These are phyloP conservation scores for Syngnathus typhle DNA, from an alignment of 2,113 vertebrate genomes.

Conservation along the genomic window DNA sequence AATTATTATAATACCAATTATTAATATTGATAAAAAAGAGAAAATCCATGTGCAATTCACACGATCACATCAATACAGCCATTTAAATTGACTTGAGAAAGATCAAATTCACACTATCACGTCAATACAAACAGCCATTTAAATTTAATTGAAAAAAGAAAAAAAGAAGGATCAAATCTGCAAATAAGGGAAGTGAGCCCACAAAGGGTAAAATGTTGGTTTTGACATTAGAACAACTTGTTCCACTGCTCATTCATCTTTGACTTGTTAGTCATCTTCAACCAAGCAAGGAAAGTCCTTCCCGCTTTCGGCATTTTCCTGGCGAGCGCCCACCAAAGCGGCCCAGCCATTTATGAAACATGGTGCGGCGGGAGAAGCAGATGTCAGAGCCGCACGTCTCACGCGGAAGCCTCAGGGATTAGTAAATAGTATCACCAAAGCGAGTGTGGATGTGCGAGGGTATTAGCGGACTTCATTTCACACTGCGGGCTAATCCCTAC, in stretches of 20 bases:
- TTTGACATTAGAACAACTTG: no score
- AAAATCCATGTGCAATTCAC: no score
- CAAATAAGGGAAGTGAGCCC: no score
- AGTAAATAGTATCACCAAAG: slow-evolving; percentile 34
- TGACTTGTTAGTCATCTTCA: background rate
- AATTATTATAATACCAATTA: no score
- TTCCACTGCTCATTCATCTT: background rate
- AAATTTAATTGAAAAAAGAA: no score
- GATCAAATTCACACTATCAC: no score
- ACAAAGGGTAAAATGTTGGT: no score
- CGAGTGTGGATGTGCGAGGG: slow-evolving; percentile 17
- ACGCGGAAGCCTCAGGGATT: slow-evolving; percentile 47
- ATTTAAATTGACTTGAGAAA: no score
- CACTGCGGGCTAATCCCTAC: slow-evolving; percentile 54
- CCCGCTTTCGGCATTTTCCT: background rate
- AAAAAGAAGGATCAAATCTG: no score
- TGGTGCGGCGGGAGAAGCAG: slow-evolving; percentile 41
- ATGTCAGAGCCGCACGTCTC: slow-evolving; percentile 44
- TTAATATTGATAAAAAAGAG: no score
- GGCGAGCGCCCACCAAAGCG: slow-evolving; percentile 3
- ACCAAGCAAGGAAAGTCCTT: background rate
- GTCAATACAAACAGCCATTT: no score
- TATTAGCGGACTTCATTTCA: slow-evolving; percentile 61
- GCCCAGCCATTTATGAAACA: slow-evolving; percentile 29
- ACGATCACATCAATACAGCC: no score